Percentiles rank a stretch among this genome's conserved stretches.
Conservation (phyloP, 2,888 invertebrate genomes). For the Dione juno region DNA sequence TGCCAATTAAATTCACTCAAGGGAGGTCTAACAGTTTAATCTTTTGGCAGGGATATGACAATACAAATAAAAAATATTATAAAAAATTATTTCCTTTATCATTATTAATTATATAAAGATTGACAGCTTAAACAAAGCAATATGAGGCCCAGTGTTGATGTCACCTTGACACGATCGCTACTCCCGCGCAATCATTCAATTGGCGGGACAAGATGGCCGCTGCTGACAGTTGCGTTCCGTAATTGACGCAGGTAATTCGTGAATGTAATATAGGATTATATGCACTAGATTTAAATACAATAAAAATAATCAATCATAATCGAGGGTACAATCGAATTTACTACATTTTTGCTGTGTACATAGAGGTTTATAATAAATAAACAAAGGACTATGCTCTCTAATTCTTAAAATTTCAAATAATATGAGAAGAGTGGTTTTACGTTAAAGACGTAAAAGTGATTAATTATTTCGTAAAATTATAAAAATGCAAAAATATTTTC, state of each 20-base stretch:
- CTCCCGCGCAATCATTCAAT: slow-evolving; percentile 77
- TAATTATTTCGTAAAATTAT: too few relatives aligned
- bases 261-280: slow-evolving; percentile 11
- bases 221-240: slow-evolving; percentile 46
- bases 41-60: background rate
- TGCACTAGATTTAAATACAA: background rate
- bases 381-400: too few relatives aligned
- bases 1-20: background rate
- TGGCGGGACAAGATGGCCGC: slow-evolving; percentile 72
- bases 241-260: slow-evolving; percentile 37
- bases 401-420: too few relatives aligned
- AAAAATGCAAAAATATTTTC: too few relatives aligned
- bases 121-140: slow-evolving; percentile 36
- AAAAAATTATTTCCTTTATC: background rate
- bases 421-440: too few relatives aligned
- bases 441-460: too few relatives aligned
- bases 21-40: background rate
- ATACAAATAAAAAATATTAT: background rate
- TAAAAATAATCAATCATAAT: background rate
- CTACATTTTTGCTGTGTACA: too few relatives aligned
- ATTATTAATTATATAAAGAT: background rate
- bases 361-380: too few relatives aligned
- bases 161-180: slow-evolving; percentile 70
- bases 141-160: slow-evolving; percentile 41
- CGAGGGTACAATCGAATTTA: background rate